These are phyloP conservation scores for Iphiclides podalirius DNA, from an alignment of 2,888 invertebrate species.

Conservation along the genomic window DNA sequence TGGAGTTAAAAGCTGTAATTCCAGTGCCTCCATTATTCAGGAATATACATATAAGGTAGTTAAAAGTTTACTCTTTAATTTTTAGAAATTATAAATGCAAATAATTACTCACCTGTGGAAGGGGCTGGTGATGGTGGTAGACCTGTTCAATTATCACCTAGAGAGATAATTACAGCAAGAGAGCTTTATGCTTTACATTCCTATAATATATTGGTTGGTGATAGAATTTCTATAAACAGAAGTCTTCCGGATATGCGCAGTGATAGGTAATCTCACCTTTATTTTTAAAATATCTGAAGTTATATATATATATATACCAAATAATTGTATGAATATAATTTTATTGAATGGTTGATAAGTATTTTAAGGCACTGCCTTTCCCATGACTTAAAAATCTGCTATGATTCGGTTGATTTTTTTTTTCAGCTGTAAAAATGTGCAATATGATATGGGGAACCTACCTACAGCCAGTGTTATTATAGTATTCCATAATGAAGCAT, in stretches of 20 bases:
- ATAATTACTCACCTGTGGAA: conserved; percentile 86
- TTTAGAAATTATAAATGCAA: conserved; percentile 86
- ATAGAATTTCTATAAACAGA: conserved; percentile 91
- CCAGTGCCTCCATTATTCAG: background rate
- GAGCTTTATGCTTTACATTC: conserved; percentile 91
- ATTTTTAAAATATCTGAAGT: conserved; percentile 9
- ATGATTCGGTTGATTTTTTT: background rate
- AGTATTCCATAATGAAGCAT: conserved; percentile 99
- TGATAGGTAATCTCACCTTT: conserved; percentile 79
- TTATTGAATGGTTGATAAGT: no score
- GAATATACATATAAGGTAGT: no score
- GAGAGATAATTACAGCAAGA: conserved; percentile 87
- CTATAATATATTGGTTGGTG: conserved; percentile 93
- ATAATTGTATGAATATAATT: no score
- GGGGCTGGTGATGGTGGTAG: conserved; percentile 89
- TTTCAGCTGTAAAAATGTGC: conserved; percentile 55
- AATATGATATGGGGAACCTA: conserved; percentile 76
- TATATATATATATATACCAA: no score
- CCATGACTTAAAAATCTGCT: no score
- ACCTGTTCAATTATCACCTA: conserved; percentile 87
- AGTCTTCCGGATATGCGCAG: conserved; percentile 91
- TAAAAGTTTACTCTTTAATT: no score
- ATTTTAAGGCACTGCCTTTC: no score
- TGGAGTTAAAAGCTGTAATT: no score
- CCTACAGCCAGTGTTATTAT: conserved; percentile 96